Evolutionary conservation across 2,888 invertebrate genomes (phyloP).

Genomic region (Drosophila phalerata): DNA sequence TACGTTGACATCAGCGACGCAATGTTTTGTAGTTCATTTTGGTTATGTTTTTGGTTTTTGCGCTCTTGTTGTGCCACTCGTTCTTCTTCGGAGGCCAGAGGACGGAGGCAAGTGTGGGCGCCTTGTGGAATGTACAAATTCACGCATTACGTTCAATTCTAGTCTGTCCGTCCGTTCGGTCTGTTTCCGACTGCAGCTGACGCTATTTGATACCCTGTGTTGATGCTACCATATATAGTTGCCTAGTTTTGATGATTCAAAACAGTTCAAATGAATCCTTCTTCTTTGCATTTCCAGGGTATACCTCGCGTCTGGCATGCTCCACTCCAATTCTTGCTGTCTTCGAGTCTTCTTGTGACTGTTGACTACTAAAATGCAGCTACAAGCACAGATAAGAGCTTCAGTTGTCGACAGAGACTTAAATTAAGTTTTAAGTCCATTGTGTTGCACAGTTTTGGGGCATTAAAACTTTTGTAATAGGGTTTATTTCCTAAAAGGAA

Average conservation of each 20-base stretch:
- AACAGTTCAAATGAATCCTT: too few species aligned
- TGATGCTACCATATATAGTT: neutral
- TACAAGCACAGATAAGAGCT: slow-evolving; percentile 37
- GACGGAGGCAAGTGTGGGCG: slow-evolving; percentile 6
- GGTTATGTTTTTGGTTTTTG: slow-evolving; percentile 15
- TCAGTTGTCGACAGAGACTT: slow-evolving; percentile 38
- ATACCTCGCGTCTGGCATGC: neutral
- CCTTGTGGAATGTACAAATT: slow-evolving; percentile 42
- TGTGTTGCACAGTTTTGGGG: slow-evolving; percentile 16
- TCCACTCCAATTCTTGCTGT: neutral
- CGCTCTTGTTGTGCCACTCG: neutral
- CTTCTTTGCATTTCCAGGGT: neutral
- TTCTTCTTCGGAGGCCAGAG: too few species aligned
- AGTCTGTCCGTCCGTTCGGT: slow-evolving; percentile 4
- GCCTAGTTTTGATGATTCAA: neutral
- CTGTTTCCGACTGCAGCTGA: slow-evolving; percentile 23
- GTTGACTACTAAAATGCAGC: slow-evolving; percentile 31
- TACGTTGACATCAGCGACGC: slow-evolving; percentile 40
- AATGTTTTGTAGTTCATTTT: slow-evolving; percentile 41
- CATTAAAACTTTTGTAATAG: slow-evolving; percentile 5
- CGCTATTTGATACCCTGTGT: slow-evolving; percentile 6
- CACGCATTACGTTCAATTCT: slow-evolving; percentile 37
- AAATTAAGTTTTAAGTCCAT: slow-evolving; percentile 38
- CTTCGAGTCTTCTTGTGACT: neutral
- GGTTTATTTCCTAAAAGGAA: neutral